phyloP scores from a whole-genome alignment of 2,113 vertebrate species.

The Gobio gobio region DNA sequence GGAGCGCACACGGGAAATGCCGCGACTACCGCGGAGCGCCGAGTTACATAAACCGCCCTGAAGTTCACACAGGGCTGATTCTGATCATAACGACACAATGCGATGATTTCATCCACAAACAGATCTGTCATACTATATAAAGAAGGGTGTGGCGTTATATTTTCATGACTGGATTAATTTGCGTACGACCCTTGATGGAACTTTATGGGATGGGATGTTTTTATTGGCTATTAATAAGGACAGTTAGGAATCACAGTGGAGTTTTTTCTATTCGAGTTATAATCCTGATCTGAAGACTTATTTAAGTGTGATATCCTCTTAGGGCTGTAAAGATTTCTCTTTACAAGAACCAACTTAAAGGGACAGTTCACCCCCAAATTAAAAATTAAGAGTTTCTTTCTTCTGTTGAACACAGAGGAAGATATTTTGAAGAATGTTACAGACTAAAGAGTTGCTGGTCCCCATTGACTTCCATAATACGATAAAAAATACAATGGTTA shows the following conservation, averaged over 20 bases:
- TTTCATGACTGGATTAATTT: background rate
- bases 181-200: background rate
- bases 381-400: too few relatives aligned
- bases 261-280: background rate
- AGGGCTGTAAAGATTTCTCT: too few relatives aligned
- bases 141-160: constrained; percentile 24
- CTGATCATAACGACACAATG: background rate
- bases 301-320: too few relatives aligned
- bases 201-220: too few relatives aligned
- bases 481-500: too few relatives aligned
- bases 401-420: too few relatives aligned
- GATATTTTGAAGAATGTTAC: too few relatives aligned
- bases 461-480: too few relatives aligned
- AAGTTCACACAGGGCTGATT: background rate
- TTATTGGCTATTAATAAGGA: background rate
- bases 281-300: too few relatives aligned
- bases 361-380: too few relatives aligned
- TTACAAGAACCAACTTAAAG: too few relatives aligned
- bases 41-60: constrained; percentile 30
- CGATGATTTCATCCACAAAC: background rate
- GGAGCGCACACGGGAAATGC: constrained; percentile 44
- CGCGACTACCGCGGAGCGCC: background rate
- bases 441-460: too few relatives aligned
- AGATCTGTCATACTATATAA: background rate
- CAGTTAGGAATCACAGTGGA: background rate